phyloP scores from a whole-genome alignment of 2,888 invertebrate species.

The Oscheius onirici region DNA sequence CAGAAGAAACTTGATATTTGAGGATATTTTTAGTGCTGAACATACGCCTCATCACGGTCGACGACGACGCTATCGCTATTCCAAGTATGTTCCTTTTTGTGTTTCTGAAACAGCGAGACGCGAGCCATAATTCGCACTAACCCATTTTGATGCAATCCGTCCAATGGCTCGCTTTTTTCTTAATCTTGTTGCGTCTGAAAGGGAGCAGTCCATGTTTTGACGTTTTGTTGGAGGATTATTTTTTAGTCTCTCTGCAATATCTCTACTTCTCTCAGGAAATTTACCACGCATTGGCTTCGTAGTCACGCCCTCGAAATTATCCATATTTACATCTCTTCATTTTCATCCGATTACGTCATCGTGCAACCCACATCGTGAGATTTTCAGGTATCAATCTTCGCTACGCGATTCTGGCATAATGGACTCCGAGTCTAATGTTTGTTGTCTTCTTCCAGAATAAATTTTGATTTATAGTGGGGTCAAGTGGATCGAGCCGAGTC shows the following conservation, averaged over 20 bases:
- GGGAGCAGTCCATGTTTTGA: neutral
- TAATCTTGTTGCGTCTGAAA: slow-evolving; percentile 3
- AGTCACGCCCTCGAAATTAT: no score
- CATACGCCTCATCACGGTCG: slow-evolving; percentile 16
- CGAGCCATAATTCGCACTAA: neutral
- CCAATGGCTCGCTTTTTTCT: neutral
- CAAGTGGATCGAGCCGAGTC: slow-evolving; percentile 11
- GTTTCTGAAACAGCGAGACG: neutral
- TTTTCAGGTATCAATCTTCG: slow-evolving; percentile 17
- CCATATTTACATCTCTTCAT: neutral
- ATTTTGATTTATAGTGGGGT: neutral
- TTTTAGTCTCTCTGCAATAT: neutral
- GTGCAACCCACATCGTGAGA: neutral
- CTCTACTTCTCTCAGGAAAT: neutral
- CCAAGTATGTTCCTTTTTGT: slow-evolving; percentile 6
- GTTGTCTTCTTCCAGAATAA: no score
- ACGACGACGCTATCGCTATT: slow-evolving; percentile 10
- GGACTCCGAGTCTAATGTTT: neutral
- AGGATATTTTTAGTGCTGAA: slow-evolving; percentile 6
- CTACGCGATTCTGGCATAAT: neutral
- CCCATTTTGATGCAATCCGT: neutral
- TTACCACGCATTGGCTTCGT: no score
- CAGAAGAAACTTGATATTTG: neutral
- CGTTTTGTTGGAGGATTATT: neutral
- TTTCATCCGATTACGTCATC: neutral